Conservation (phyloP, 2,888 invertebrate genomes). For the Toxonevra muliebris region DNA sequence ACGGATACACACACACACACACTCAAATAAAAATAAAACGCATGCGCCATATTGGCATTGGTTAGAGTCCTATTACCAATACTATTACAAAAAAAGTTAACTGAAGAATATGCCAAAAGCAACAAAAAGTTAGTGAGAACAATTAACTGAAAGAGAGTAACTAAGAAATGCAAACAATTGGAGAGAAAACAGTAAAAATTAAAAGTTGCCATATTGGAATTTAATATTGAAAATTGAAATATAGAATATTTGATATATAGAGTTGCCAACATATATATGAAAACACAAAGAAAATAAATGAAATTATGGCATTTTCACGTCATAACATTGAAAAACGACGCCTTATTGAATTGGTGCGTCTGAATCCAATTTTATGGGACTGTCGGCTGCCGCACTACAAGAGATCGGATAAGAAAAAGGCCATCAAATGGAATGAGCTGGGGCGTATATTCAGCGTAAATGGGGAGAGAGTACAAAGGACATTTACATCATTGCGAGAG, state of each 20-base stretch:
- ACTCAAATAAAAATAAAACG: conserved; percentile 41
- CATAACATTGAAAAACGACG: conserved; percentile 63
- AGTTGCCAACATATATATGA: too few relatives aligned
- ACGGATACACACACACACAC: too few relatives aligned
- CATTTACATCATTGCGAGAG: conserved; percentile 60
- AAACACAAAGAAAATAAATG: background rate
- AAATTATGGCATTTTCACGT: conserved; percentile 59
- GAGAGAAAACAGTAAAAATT: conserved; percentile 3
- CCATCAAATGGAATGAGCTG: conserved; percentile 61
- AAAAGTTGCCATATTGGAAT: conserved; percentile 5
- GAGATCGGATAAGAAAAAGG: conserved; percentile 61
- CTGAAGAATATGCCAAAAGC: conserved; percentile 30
- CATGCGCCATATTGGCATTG: conserved; percentile 50
- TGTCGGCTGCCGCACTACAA: conserved; percentile 62
- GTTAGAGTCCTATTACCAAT: conserved; percentile 27
- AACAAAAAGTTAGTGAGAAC: conserved; percentile 26
- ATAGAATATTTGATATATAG: background rate
- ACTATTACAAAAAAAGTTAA: conserved; percentile 38
- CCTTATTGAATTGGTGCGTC: conserved; percentile 61
- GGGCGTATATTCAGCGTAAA: conserved; percentile 59
- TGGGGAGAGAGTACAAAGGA: conserved; percentile 61
- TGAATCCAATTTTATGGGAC: conserved; percentile 62
- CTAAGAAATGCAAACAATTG: conserved; percentile 15
- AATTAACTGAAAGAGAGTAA: conserved; percentile 17
- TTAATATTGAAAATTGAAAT: conserved; percentile 4